These are phyloP conservation scores for Polia nebulosa DNA, from an alignment of 2,888 invertebrate species.

Conservation along the genomic window DNA sequence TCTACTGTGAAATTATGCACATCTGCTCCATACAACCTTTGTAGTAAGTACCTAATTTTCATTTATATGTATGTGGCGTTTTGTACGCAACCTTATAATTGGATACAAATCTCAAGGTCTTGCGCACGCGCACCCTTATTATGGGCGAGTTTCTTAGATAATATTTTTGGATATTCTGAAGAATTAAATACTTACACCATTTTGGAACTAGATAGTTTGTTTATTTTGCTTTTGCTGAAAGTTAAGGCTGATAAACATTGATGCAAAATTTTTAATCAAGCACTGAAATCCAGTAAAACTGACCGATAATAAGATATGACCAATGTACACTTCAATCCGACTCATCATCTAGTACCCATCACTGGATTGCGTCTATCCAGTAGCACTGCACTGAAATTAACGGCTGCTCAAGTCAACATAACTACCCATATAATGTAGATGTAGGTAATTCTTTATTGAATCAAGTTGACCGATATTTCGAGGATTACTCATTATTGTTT, in stretches of 20 bases:
- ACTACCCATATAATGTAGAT: not conserved
- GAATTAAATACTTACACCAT: not conserved
- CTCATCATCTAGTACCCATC: not conserved
- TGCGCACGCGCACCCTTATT: not conserved
- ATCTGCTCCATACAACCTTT: constrained; percentile 77
- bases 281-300: not conserved
- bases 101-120: constrained; percentile 37
- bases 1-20: constrained; percentile 88
- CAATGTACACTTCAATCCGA: not conserved
- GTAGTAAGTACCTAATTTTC: constrained; percentile 46
- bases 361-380: not conserved
- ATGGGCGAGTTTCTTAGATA: not conserved
- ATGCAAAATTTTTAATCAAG: not conserved
- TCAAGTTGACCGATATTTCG: not conserved
- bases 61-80: constrained; percentile 42
- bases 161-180: not conserved
- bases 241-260: not conserved
- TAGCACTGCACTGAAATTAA: not conserved
- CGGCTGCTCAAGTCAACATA: not conserved
- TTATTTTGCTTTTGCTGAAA: not conserved
- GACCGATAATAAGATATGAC: not conserved
- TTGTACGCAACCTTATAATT: constrained; percentile 27
- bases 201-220: not conserved
- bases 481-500: constrained; percentile 25
- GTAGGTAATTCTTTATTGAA: not conserved